These are phyloP conservation scores for Copsychus sechellarum DNA, from an alignment of 2,113 vertebrate genomes.

Conservation along the genomic window DNA sequence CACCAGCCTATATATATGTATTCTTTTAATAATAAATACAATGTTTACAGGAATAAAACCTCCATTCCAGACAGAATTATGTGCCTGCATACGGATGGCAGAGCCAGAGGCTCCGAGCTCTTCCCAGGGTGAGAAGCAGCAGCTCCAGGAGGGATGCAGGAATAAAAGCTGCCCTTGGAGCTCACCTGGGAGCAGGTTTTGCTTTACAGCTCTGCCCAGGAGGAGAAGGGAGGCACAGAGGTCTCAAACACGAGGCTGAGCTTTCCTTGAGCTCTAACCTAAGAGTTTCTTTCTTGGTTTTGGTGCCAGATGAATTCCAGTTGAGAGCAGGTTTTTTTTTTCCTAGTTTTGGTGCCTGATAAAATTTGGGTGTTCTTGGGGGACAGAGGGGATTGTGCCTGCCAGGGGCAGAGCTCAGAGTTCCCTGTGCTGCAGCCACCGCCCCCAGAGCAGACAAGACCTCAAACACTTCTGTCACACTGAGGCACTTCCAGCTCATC, in stretches of 20 bases:
- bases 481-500: background rate
- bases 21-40: slow-evolving; percentile 45
- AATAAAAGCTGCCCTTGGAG: background rate
- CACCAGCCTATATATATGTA: background rate
- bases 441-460: background rate
- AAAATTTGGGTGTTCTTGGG: background rate
- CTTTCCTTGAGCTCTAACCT: background rate
- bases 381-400: background rate
- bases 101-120: background rate
- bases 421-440: background rate
- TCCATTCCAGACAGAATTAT: background rate
- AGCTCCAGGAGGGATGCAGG: background rate
- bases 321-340: background rate
- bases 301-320: background rate
- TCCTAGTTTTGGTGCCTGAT: background rate
- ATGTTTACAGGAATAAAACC: slow-evolving; percentile 22
- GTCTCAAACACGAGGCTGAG: rapidly evolving
- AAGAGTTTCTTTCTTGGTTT: background rate
- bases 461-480: background rate
- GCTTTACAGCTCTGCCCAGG: rapidly evolving
- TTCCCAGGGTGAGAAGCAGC: background rate
- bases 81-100: background rate
- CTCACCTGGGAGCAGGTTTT: background rate
- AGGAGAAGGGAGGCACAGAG: background rate
- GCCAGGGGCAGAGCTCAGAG: background rate